Percentiles rank a stretch among this genome's conserved stretches.
phyloP scores from a whole-genome alignment of 2,888 invertebrate genomes.

The Leucania comma region DNA sequence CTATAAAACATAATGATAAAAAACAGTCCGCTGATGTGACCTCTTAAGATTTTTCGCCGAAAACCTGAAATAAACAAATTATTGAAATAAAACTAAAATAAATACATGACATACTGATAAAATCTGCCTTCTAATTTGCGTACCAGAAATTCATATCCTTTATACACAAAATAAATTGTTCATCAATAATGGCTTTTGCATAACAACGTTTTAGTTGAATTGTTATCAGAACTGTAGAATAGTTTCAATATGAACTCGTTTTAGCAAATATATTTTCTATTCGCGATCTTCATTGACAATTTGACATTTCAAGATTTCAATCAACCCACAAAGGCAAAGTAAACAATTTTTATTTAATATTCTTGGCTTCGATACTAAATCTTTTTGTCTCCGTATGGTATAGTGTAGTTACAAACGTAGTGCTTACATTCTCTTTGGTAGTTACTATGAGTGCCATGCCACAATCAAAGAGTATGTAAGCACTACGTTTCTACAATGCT shows the following conservation, averaged over 20 bases:
- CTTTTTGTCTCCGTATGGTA: no score
- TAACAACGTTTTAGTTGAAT: constrained; percentile 28
- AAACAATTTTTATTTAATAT: background rate
- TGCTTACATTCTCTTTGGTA: no score
- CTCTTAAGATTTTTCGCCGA: constrained; percentile 64
- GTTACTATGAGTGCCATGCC: no score
- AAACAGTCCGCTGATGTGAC: constrained; percentile 67
- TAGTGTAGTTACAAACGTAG: no score
- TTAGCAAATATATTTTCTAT: constrained; percentile 55
- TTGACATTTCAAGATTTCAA: constrained; percentile 41
- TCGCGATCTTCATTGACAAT: constrained; percentile 54
- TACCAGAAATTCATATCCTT: constrained; percentile 59
- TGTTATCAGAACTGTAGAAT: constrained; percentile 15
- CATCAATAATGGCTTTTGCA: constrained; percentile 27
- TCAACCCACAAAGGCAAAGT: constrained; percentile 23
- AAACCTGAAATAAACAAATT: constrained; percentile 72
- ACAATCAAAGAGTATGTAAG: no score
- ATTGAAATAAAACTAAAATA: constrained; percentile 40
- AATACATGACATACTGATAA: constrained; percentile 49
- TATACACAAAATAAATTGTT: constrained; percentile 24
- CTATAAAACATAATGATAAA: constrained; percentile 88
- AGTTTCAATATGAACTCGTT: constrained; percentile 38
- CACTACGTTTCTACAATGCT: no score
- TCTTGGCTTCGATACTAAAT: no score
- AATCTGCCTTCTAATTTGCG: constrained; percentile 48